A percentile compares a stretch with the other conserved stretches of the same genome.
Conservation (phyloP, 1,140 invertebrate genomes). For the Drosophila ercepeae region DNA sequence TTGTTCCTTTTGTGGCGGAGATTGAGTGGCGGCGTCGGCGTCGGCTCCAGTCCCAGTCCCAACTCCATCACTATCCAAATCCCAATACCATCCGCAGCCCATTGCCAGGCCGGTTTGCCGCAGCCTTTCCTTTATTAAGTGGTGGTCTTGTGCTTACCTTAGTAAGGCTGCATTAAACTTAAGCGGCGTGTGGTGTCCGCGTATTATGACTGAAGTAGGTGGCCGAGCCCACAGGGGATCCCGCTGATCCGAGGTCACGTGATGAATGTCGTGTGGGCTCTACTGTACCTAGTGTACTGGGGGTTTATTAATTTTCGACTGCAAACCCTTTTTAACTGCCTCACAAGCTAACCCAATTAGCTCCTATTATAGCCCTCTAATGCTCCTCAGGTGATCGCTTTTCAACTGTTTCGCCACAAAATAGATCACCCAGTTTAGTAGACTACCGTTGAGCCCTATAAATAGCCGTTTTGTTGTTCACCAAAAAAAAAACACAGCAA, state of each 20-base stretch:
- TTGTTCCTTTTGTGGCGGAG: background rate
- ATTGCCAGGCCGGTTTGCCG: conserved; percentile 43
- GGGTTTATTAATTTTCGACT: too few relatives aligned
- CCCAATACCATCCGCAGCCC: conserved; percentile 25
- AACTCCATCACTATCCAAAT: conserved; percentile 16
- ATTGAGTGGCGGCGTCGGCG: background rate
- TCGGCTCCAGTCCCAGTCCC: conserved; percentile 9
- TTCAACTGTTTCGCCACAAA: conserved; percentile 16
- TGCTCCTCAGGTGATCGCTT: background rate
- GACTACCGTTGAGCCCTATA: conserved; percentile 47
- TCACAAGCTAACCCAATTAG: conserved; percentile 25
- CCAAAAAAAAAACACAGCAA: too few relatives aligned
- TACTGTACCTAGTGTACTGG: conserved; percentile 45
- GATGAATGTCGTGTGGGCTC: conserved; percentile 44
- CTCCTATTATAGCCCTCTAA: background rate
- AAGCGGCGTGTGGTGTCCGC: conserved; percentile 48
- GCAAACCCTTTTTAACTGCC: too few relatives aligned
- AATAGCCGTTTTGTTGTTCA: conserved; percentile 42
- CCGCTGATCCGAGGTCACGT: conserved; percentile 64
- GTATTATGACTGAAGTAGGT: conserved; percentile 78
- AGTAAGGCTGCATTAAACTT: conserved; percentile 73
- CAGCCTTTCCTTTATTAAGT: conserved; percentile 60
- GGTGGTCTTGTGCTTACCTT: conserved; percentile 70
- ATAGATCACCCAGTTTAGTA: conserved; percentile 27
- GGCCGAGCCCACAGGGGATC: conserved; percentile 49